Evolutionary conservation across 2,888 invertebrate species (phyloP).

Genomic region (Caenorhabditis afra): DNA sequence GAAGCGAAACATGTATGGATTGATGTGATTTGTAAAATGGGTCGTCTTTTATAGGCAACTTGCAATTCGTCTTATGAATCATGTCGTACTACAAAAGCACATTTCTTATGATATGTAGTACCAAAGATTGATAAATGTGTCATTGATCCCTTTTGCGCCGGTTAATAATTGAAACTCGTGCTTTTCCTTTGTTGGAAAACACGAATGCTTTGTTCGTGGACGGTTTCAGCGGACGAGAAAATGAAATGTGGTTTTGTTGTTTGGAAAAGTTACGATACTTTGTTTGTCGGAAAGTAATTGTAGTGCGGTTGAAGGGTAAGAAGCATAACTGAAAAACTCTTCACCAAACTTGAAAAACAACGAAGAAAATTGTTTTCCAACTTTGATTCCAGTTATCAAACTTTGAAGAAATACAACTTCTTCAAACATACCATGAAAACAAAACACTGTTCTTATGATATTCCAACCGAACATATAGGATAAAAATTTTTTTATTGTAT

Average conservation of each 20-base stretch:
- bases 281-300: not conserved
- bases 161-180: constrained; percentile 41
- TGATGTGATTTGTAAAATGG: constrained; percentile 41
- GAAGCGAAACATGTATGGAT: constrained; percentile 37
- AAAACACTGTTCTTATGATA: too few species aligned
- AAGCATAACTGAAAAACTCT: too few species aligned
- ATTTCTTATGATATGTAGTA: constrained; percentile 28
- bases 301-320: not conserved
- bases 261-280: constrained; percentile 6
- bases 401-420: too few species aligned
- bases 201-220: constrained; percentile 23
- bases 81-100: constrained; percentile 49
- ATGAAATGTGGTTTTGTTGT: not conserved
- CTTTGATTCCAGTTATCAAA: too few species aligned
- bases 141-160: constrained; percentile 23
- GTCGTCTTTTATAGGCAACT: constrained; percentile 33
- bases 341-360: too few species aligned
- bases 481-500: too few species aligned
- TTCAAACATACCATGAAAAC: too few species aligned
- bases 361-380: too few species aligned
- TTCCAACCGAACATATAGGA: too few species aligned
- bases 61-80: constrained; percentile 36
- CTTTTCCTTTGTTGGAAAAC: constrained; percentile 32
- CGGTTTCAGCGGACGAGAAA: not conserved
- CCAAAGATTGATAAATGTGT: constrained; percentile 49